Evolutionary conservation across 1,140 invertebrate species (phyloP).

Genomic region (Gryon sp.): DNA sequence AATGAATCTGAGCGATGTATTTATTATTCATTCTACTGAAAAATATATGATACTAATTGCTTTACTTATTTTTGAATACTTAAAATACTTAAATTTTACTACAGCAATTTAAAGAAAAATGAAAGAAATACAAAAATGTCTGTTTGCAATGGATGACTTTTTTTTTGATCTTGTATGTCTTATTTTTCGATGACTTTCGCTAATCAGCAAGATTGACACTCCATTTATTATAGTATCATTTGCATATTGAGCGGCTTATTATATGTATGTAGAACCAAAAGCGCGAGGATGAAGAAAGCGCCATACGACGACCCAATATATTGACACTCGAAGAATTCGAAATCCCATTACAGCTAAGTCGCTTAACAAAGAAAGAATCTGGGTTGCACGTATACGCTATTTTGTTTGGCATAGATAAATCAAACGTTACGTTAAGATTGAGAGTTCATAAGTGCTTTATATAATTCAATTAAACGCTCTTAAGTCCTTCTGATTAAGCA

Average conservation of each 20-base stretch:
- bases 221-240: constrained; percentile 13
- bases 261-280: constrained; percentile 1
- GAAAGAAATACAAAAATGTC: too few species aligned
- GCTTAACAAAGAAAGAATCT: constrained; percentile 49
- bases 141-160: too few species aligned
- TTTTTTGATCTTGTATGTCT: too few species aligned
- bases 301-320: constrained; percentile 27
- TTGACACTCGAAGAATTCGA: constrained; percentile 43
- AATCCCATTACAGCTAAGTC: constrained; percentile 53
- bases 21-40: too few species aligned
- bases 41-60: too few species aligned
- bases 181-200: neutral
- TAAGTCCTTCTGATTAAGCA: constrained; percentile 17
- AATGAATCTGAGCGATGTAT: too few species aligned
- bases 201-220: neutral
- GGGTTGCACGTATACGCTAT: constrained; percentile 20
- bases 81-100: too few species aligned
- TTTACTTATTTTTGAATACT: too few species aligned
- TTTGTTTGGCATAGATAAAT: constrained; percentile 34
- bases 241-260: neutral
- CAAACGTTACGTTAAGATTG: constrained; percentile 23
- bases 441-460: constrained; percentile 26
- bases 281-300: constrained; percentile 15
- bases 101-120: too few species aligned
- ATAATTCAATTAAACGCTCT: constrained; percentile 40